phyloP scores from a whole-genome alignment of 1,140 invertebrate species.

The Atta colombica region DNA sequence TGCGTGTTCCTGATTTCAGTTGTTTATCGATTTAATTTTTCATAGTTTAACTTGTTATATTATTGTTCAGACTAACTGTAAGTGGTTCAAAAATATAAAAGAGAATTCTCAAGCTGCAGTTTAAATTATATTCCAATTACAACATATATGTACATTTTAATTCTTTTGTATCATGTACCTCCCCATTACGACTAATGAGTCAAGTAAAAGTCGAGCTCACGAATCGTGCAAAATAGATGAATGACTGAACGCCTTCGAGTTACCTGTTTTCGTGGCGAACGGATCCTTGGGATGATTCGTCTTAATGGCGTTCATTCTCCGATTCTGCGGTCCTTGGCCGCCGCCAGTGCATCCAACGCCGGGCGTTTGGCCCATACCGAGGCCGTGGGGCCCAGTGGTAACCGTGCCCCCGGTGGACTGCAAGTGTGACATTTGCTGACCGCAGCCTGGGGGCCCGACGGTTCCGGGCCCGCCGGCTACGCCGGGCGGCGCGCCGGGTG shows the following conservation, averaged over 20 bases:
- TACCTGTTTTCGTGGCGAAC: slow-evolving; percentile 92
- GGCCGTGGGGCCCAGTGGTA: slow-evolving; percentile 49
- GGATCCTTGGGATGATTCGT: slow-evolving; percentile 93
- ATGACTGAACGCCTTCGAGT: slow-evolving; percentile 60
- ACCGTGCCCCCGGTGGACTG: slow-evolving; percentile 65
- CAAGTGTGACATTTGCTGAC: slow-evolving; percentile 78
- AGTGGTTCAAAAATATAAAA: not conserved
- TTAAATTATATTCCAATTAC: not conserved
- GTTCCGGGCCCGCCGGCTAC: slow-evolving; percentile 74
- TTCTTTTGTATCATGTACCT: not conserved
- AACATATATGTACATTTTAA: not conserved
- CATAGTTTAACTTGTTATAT: not conserved
- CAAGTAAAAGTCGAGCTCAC: slow-evolving; percentile 35
- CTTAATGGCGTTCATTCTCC: slow-evolving; percentile 94
- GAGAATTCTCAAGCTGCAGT: slow-evolving; percentile 9
- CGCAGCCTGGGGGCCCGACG: slow-evolving; percentile 75
- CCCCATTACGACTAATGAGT: not conserved
- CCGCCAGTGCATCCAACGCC: slow-evolving; percentile 83
- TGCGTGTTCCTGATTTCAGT: not conserved
- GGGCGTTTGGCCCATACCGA: slow-evolving; percentile 68
- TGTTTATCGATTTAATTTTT: not conserved
- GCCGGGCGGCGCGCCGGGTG: slow-evolving; percentile 81
- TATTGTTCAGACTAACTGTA: not conserved
- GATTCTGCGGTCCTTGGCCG: slow-evolving; percentile 88
- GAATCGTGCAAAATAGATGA: not conserved